A percentile compares a stretch with the other conserved stretches of the same genome.
These are phyloP conservation scores for Thumatha senex DNA, from an alignment of 2,888 invertebrate species.

Conservation along the genomic window DNA sequence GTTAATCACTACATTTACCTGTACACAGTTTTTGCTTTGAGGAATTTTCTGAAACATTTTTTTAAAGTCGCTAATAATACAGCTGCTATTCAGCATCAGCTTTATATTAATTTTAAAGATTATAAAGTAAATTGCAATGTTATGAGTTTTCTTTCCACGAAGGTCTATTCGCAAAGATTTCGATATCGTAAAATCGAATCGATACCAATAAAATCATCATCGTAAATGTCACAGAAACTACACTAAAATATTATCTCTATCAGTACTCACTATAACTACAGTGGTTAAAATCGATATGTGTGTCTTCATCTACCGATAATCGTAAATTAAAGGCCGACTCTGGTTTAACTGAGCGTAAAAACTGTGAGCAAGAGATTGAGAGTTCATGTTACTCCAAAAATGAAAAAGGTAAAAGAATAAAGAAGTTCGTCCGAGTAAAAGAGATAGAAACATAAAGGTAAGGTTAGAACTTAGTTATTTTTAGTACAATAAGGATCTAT, in stretches of 20 bases:
- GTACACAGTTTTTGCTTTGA: conserved; percentile 48
- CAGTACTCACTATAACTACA: conserved; percentile 4
- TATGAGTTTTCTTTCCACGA: conserved; percentile 39
- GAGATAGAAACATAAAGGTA: conserved; percentile 40
- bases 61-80: conserved; percentile 62
- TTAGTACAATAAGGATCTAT: conserved; percentile 26
- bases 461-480: conserved; percentile 36
- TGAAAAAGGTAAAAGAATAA: conserved; percentile 57
- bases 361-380: conserved; percentile 73
- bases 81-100: conserved; percentile 55
- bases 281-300: conserved; percentile 57
- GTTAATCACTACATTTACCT: conserved; percentile 70
- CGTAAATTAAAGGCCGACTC: conserved; percentile 73
- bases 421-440: conserved; percentile 40
- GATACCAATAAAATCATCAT: conserved; percentile 52
- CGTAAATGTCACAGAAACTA: conserved; percentile 58
- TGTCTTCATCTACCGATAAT: conserved; percentile 74
- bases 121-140: conserved; percentile 32
- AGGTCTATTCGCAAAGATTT: conserved; percentile 43
- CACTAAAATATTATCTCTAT: conserved; percentile 29
- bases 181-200: conserved; percentile 46
- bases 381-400: conserved; percentile 76
- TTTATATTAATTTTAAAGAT: conserved; percentile 46
- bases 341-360: conserved; percentile 77
- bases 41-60: conserved; percentile 63